These are phyloP conservation scores for Ptilodon capucinus DNA, from an alignment of 2,888 invertebrate species.

Conservation along the genomic window DNA sequence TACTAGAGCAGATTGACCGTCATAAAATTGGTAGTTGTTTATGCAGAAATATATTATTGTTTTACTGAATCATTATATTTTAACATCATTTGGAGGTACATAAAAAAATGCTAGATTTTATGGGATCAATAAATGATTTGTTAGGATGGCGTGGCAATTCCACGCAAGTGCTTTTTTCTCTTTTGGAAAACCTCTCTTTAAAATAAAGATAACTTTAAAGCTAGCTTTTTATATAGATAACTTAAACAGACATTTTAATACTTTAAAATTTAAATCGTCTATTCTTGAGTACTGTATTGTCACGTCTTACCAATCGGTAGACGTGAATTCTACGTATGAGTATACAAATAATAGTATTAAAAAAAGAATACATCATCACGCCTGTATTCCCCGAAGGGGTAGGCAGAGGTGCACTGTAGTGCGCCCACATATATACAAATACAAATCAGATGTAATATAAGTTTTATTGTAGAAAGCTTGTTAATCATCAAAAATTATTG, in stretches of 20 bases:
- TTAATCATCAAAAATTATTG: slow-evolving; percentile 20
- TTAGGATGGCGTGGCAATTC: background rate
- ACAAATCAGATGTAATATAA: background rate
- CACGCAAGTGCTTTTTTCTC: background rate
- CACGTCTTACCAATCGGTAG: no score
- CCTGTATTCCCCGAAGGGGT: no score
- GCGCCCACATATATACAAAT: no score
- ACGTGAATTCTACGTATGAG: no score
- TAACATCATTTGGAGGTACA: slow-evolving; percentile 3
- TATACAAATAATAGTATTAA: no score
- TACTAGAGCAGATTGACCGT: slow-evolving; percentile 3
- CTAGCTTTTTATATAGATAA: no score
- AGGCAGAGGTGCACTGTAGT: no score
- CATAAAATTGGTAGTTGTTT: slow-evolving; percentile 18
- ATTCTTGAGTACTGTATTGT: no score
- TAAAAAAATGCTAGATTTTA: background rate
- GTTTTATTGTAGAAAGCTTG: background rate
- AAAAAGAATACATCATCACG: no score
- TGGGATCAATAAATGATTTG: background rate
- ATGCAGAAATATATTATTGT: slow-evolving; percentile 9
- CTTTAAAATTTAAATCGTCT: no score
- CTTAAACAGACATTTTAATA: background rate
- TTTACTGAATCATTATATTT: slow-evolving; percentile 17
- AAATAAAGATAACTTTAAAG: no score
- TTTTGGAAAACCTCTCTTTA: no score